A percentile compares a stretch with the other conserved stretches of the same genome.
phyloP scores from a whole-genome alignment of 2,113 vertebrate species.

The Hiodon alosoides region DNA sequence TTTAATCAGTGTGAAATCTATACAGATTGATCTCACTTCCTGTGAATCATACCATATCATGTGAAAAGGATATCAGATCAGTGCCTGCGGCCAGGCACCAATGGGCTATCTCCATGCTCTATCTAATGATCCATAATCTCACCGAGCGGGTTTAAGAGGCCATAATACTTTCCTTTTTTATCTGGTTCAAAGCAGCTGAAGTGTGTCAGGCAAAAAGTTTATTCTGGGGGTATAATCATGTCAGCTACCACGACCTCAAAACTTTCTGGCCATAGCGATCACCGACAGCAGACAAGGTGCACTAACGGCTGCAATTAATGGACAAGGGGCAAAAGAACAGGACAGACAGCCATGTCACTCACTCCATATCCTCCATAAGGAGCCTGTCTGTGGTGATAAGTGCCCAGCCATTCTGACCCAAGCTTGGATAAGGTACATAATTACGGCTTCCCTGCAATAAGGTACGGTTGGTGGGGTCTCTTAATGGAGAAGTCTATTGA shows the following conservation, averaged over 20 bases:
- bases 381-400: no score
- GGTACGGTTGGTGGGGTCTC: neutral
- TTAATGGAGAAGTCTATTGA: constrained; percentile 11
- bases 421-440: neutral
- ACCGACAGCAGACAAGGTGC: neutral
- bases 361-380: neutral
- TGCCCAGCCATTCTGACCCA: neutral
- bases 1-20: constrained; percentile 59
- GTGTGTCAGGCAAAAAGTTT: constrained; percentile 42
- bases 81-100: constrained; percentile 53
- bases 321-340: neutral
- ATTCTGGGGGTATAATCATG: constrained; percentile 12
- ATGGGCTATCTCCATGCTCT: constrained; percentile 56
- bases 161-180: constrained; percentile 52
- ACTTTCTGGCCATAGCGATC: neutral
- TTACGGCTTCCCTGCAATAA: neutral
- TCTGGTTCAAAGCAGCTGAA: constrained; percentile 39
- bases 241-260: neutral
- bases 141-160: constrained; percentile 54
- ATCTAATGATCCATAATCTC: constrained; percentile 61
- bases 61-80: constrained; percentile 55
- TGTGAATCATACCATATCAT: constrained; percentile 63
- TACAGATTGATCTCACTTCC: constrained; percentile 66
- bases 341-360: neutral
- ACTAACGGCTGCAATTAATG: neutral